Conservation (phyloP, 2,888 invertebrate species). For the Notocelia uddmanniana region DNA sequence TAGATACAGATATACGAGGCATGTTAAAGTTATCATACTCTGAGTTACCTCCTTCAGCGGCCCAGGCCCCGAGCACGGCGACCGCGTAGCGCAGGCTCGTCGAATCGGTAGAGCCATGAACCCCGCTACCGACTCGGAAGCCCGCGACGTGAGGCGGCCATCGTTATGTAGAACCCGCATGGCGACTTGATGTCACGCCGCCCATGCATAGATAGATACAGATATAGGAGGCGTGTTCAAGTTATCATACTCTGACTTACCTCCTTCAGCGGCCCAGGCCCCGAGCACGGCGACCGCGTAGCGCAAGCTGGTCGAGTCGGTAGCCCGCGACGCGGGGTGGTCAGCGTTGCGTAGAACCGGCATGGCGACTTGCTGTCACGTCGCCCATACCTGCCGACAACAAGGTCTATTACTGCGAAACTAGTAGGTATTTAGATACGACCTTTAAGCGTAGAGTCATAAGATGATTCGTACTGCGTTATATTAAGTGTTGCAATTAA, state of each 20-base stretch:
- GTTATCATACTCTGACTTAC: conserved; percentile 54
- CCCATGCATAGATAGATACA: background rate
- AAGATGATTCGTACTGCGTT: background rate
- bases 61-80: conserved; percentile 76
- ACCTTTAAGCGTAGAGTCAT: background rate
- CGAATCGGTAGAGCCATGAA: conserved; percentile 72
- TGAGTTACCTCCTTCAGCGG: conserved; percentile 72
- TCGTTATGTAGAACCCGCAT: no score
- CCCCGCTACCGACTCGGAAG: no score
- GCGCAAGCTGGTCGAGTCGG: conserved; percentile 68
- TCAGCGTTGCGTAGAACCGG: conserved; percentile 76
- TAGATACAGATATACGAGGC: background rate
- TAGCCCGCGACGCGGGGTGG: conserved; percentile 66
- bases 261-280: conserved; percentile 76
- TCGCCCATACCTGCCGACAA: conserved; percentile 58
- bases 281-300: conserved; percentile 76
- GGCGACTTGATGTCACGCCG: no score
- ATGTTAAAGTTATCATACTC: background rate
- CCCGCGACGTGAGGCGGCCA: no score
- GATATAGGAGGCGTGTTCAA: background rate
- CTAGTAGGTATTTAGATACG: background rate
- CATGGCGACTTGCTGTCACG: conserved; percentile 58
- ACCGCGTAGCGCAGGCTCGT: conserved; percentile 69
- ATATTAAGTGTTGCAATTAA: no score
- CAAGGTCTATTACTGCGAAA: background rate